Conservation (phyloP, 2,797 vertebrate genomes). For the Paramormyrops hopkinsi region DNA sequence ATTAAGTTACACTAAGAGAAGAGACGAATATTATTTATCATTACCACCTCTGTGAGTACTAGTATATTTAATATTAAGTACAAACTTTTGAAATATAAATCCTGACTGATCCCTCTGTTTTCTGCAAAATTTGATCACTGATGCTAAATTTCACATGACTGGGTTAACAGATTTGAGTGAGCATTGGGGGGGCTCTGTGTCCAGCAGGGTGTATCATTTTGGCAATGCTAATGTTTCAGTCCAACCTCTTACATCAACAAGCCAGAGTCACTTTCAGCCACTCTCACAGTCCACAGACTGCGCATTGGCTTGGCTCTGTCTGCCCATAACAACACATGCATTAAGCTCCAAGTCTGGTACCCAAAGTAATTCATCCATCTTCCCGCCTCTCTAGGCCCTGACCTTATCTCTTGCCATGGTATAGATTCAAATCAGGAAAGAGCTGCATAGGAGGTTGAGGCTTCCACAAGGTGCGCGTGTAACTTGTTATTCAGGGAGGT, state of each 20-base stretch:
- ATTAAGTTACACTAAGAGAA: not conserved
- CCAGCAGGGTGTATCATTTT: not conserved
- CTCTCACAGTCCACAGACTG: slow-evolving; percentile 46
- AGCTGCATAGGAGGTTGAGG: slow-evolving; percentile 15
- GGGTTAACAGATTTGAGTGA: not conserved
- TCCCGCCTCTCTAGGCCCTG: slow-evolving; percentile 34
- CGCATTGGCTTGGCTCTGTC: slow-evolving; percentile 43
- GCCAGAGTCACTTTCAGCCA: slow-evolving; percentile 20
- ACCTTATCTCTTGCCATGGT: not conserved
- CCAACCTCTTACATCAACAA: not conserved
- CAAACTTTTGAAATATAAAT: not conserved
- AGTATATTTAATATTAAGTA: not conserved
- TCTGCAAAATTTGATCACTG: not conserved
- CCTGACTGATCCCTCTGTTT: not conserved
- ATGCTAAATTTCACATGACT: not conserved
- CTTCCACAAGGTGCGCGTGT: slow-evolving; percentile 10
- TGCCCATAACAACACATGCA: slow-evolving; percentile 58
- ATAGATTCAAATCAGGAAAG: slow-evolving; percentile 11
- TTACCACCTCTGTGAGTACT: not conserved
- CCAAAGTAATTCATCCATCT: not conserved
- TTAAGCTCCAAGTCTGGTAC: no score
- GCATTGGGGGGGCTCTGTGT: not conserved
- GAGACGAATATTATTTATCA: not conserved
- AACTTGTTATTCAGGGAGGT: not conserved
- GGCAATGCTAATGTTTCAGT: not conserved